Percentiles rank a stretch among this genome's conserved stretches.
phyloP scores from a whole-genome alignment of 2,888 invertebrate genomes.

The Panorpa germanica region DNA sequence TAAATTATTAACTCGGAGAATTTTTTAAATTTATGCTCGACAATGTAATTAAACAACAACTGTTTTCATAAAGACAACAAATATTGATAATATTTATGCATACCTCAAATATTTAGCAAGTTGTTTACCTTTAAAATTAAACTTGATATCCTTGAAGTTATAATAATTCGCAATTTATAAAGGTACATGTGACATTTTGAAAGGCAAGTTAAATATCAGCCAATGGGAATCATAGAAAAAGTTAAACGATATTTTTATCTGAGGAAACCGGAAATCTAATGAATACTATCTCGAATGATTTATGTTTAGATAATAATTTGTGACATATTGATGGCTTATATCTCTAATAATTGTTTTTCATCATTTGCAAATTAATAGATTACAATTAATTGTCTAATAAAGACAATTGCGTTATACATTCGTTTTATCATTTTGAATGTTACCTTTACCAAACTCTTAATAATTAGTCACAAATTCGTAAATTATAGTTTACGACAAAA shows the following conservation, averaged over 20 bases:
- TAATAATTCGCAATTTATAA: background rate
- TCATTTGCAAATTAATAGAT: too few relatives aligned
- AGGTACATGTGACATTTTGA: background rate
- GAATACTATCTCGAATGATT: constrained; percentile 2
- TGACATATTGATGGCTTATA: constrained; percentile 9
- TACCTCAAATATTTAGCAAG: too few relatives aligned
- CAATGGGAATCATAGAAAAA: background rate
- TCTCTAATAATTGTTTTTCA: too few relatives aligned
- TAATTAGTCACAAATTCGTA: too few relatives aligned
- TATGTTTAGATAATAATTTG: constrained; percentile 5
- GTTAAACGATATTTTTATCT: constrained; percentile 6
- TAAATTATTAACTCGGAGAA: background rate
- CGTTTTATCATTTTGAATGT: too few relatives aligned
- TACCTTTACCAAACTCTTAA: too few relatives aligned
- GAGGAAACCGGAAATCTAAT: constrained; percentile 5
- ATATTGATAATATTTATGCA: constrained; percentile 3
- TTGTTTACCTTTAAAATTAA: too few relatives aligned
- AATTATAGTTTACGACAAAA: too few relatives aligned
- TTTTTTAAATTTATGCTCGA: background rate
- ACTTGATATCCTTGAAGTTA: too few relatives aligned
- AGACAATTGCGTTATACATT: too few relatives aligned
- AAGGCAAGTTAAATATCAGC: background rate
- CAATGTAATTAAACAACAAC: background rate
- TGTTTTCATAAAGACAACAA: background rate
- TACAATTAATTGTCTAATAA: too few relatives aligned